phyloP scores from a whole-genome alignment of 2,113 vertebrate genomes.

The Pelobates fuscus region DNA sequence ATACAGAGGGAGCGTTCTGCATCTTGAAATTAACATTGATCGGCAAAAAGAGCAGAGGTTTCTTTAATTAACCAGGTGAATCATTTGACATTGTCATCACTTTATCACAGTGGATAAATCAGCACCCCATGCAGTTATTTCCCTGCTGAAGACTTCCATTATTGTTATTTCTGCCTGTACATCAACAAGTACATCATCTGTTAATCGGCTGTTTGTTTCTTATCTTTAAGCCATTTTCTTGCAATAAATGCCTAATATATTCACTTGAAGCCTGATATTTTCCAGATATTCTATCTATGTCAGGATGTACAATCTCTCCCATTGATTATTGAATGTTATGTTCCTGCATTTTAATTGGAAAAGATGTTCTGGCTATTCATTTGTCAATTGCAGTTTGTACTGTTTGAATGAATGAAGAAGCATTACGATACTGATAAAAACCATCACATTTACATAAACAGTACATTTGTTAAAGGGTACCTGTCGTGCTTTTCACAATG shows the following conservation, averaged over 20 bases:
- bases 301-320: background rate
- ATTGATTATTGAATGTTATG: slow-evolving; percentile 31
- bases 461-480: background rate
- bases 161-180: background rate
- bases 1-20: no score
- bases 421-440: background rate
- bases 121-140: background rate
- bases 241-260: background rate
- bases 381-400: slow-evolving; percentile 15
- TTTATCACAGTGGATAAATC: slow-evolving; percentile 14
- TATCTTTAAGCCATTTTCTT: slow-evolving; percentile 13
- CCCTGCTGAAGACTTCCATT: background rate
- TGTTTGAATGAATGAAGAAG: background rate
- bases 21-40: background rate
- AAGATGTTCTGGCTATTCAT: slow-evolving; percentile 14
- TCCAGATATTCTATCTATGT: slow-evolving; percentile 13
- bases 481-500: no score
- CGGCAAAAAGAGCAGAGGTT: background rate
- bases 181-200: background rate
- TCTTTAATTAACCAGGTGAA: slow-evolving; percentile 19
- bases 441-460: background rate
- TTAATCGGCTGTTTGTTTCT: slow-evolving; percentile 1
- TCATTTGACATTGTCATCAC: background rate
- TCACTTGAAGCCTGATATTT: background rate
- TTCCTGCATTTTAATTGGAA: slow-evolving; percentile 4